Evolutionary conservation across 2,888 invertebrate species (phyloP).

Genomic region (Polymixis lichenea): DNA sequence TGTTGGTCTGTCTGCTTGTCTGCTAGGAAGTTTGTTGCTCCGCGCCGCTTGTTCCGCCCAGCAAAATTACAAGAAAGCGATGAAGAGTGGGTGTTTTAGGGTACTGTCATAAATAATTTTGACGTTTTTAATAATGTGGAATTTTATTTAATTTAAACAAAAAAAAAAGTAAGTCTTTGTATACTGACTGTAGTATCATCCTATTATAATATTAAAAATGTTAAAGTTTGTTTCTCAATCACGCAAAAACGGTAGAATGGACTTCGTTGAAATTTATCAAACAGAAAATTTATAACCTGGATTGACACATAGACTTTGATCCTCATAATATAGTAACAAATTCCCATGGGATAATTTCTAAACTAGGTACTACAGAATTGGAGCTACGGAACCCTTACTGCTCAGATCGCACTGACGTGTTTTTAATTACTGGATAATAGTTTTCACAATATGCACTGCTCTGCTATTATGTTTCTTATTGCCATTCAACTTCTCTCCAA

Average conservation of each 20-base stretch:
- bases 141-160: background rate
- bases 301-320: too few species aligned
- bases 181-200: background rate
- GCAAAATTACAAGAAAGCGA: background rate
- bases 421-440: background rate
- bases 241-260: too few species aligned
- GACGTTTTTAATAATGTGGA: background rate
- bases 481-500: background rate
- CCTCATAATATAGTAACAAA: too few species aligned
- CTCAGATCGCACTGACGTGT: background rate
- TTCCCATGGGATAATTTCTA: too few species aligned
- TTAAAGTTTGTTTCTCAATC: too few species aligned
- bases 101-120: background rate
- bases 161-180: background rate
- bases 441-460: background rate
- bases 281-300: too few species aligned
- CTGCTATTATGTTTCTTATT: background rate
- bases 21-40: background rate
- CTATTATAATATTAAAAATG: too few species aligned
- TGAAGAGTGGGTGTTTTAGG: background rate
- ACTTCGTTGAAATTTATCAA: too few species aligned
- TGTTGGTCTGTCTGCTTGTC: background rate
- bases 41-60: background rate
- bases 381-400: background rate
- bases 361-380: too few species aligned